Conservation (phyloP, 1,140 invertebrate species). For the Augochlora pura region DNA sequence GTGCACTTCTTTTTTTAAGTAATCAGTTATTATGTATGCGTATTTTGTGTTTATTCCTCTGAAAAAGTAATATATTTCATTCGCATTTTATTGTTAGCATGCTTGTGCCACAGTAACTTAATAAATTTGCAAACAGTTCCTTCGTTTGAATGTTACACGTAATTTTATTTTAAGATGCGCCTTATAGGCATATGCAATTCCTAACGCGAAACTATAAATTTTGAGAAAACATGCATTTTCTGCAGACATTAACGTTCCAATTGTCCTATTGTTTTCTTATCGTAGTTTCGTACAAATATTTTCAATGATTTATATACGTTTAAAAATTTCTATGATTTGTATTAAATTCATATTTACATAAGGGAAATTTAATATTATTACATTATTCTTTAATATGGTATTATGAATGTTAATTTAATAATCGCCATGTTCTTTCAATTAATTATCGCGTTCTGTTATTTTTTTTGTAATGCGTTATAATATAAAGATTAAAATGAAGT, state of each 20-base stretch:
- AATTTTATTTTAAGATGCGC: background rate
- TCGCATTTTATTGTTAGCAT: background rate
- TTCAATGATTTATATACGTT: background rate
- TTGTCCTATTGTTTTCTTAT: background rate
- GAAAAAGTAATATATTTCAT: background rate
- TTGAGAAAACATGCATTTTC: background rate
- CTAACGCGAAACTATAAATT: background rate
- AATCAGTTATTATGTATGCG: background rate
- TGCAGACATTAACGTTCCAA: too few species aligned
- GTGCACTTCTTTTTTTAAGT: background rate
- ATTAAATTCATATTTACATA: too few species aligned
- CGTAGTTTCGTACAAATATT: background rate
- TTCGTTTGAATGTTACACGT: background rate
- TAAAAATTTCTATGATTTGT: background rate
- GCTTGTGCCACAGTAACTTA: conserved; percentile 2
- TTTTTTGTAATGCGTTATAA: background rate
- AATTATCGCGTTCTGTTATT: background rate
- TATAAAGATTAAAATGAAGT: background rate
- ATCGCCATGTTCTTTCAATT: background rate
- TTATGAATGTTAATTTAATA: background rate
- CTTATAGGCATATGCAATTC: background rate
- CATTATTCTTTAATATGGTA: background rate
- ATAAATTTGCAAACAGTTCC: background rate
- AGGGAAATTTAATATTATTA: background rate
- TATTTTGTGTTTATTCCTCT: background rate